Conservation (phyloP, 2,113 vertebrate species). For the Periophthalmus modestus region DNA sequence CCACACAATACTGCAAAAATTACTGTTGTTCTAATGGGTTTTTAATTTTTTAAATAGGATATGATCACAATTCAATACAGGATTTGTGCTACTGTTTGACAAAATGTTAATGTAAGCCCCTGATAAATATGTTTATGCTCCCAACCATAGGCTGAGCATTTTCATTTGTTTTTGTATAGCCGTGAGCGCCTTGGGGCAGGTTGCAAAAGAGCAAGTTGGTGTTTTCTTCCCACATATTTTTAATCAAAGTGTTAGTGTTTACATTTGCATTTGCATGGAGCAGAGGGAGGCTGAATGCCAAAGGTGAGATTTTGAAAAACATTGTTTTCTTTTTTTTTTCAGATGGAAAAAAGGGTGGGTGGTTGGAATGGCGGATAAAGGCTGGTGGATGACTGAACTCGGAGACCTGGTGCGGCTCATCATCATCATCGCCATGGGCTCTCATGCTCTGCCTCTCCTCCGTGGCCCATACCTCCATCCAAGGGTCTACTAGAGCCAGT, state of each 20-base stretch:
- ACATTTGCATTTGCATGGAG: constrained; percentile 77
- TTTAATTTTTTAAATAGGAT: neutral
- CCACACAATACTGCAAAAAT: constrained; percentile 39
- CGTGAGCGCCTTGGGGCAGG: constrained; percentile 65
- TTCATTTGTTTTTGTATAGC: constrained; percentile 63
- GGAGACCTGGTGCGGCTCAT: constrained; percentile 66
- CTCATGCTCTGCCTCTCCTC: constrained; percentile 67
- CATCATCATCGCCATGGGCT: constrained; percentile 76
- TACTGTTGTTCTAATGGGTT: constrained; percentile 2
- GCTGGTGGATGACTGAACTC: constrained; percentile 75
- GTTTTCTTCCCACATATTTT: constrained; percentile 75
- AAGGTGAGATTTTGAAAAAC: constrained; percentile 75
- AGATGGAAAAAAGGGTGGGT: constrained; percentile 73
- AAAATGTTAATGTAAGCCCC: constrained; percentile 31
- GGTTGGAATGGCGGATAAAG: constrained; percentile 71
- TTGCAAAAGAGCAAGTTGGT: constrained; percentile 73
- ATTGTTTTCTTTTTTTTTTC: constrained; percentile 59
- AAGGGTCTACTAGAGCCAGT: constrained; percentile 63
- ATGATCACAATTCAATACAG: neutral
- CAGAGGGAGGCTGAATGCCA: constrained; percentile 69
- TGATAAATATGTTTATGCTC: constrained; percentile 46
- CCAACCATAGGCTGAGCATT: constrained; percentile 42
- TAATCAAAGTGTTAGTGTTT: constrained; percentile 78
- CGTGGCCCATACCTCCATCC: constrained; percentile 69
- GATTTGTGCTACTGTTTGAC: constrained; percentile 22